Evolutionary conservation across 2,797 vertebrate species (phyloP).

Genomic region (Ctenosaura bakeri): DNA sequence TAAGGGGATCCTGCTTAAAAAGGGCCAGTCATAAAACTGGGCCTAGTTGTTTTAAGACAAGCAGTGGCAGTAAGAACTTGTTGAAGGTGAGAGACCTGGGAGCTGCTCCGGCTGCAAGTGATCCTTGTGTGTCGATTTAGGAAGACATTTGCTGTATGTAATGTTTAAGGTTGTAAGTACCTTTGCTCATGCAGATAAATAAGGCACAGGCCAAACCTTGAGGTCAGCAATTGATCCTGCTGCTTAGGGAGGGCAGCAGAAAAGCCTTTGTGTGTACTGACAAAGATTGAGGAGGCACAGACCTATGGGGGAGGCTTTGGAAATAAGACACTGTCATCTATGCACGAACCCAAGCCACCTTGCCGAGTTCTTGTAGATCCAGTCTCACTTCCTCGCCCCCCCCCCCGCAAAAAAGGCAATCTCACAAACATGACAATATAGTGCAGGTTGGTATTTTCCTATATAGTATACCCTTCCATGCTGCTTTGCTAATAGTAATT

Average conservation of each 20-base stretch:
- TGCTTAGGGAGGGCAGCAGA: slow-evolving; percentile 77
- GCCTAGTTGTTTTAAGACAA: slow-evolving; percentile 73
- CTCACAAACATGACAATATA: neutral
- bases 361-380: neutral
- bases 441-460: neutral
- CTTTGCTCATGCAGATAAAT: slow-evolving; percentile 87
- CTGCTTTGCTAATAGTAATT: too few species aligned
- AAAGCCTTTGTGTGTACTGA: slow-evolving; percentile 18
- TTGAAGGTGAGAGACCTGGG: slow-evolving; percentile 73
- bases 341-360: neutral
- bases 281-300: neutral
- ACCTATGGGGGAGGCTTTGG: neutral
- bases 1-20: slow-evolving; percentile 82
- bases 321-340: too few species aligned
- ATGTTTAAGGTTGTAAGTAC: slow-evolving; percentile 91
- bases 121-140: slow-evolving; percentile 91
- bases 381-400: neutral
- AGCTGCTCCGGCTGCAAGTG: slow-evolving; percentile 82
- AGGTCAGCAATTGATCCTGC: slow-evolving; percentile 87
- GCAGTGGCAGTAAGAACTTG: slow-evolving; percentile 69
- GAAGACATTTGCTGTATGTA: slow-evolving; percentile 90
- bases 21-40: slow-evolving; percentile 79
- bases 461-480: neutral
- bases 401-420: neutral
- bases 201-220: slow-evolving; percentile 86